These are phyloP conservation scores for Drosophila formosana DNA, from an alignment of 2,888 invertebrate species.

Conservation along the genomic window DNA sequence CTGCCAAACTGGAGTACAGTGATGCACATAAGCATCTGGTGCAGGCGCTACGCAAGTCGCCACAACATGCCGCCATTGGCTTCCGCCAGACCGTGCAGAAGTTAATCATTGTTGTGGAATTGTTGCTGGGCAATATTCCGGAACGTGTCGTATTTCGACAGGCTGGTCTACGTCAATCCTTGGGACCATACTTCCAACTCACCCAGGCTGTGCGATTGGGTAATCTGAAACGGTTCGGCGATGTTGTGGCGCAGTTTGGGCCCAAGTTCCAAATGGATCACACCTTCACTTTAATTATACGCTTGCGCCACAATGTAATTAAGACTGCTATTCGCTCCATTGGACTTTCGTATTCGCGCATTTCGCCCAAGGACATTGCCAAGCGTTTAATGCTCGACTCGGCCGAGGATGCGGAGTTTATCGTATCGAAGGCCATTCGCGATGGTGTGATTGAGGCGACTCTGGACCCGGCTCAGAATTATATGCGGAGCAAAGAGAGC, in stretches of 20 bases:
- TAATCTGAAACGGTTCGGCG: conserved; percentile 96
- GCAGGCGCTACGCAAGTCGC: conserved; percentile 97
- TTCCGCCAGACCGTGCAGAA: conserved; percentile 99
- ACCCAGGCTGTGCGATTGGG: conserved; percentile 98
- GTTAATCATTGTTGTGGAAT: conserved; percentile 96
- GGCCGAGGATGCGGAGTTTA: conserved; percentile 99
- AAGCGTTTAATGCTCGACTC: conserved; percentile 96
- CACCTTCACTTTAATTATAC: conserved; percentile 97
- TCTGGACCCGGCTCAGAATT: conserved; percentile 97
- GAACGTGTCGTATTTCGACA: conserved; percentile 98
- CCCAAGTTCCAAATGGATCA: conserved; percentile 97
- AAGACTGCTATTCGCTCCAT: conserved; percentile 99
- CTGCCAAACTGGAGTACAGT: conserved; percentile 98
- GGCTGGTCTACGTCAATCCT: conserved; percentile 93
- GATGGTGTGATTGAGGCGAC: conserved; percentile 99
- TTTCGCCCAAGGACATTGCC: conserved; percentile 97
- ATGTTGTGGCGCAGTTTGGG: conserved; percentile 95
- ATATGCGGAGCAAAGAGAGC: conserved; percentile 98
- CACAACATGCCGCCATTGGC: conserved; percentile 98
- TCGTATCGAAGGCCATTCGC: conserved; percentile 98
- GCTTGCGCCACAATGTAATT: conserved; percentile 99
- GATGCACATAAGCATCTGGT: conserved; percentile 98
- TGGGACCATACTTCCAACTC: conserved; percentile 98
- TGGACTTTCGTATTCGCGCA: conserved; percentile 97
- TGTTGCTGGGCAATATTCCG: conserved; percentile 98